Conservation (phyloP, 2,797 vertebrate genomes). For the Erpetoichthys calabaricus region DNA sequence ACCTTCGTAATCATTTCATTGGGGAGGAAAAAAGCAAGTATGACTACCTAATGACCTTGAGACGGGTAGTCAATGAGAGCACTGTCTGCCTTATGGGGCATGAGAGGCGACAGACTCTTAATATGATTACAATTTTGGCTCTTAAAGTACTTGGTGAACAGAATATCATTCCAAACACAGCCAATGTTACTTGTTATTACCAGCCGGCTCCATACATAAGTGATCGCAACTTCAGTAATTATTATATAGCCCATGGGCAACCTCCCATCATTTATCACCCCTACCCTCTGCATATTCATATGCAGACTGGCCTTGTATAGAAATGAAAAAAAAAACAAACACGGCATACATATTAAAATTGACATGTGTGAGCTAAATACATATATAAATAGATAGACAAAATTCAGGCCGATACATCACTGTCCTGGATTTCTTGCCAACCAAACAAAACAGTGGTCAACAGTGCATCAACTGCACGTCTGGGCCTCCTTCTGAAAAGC, state of each 20-base stretch:
- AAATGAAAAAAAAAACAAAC: not conserved
- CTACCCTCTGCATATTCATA: constrained; percentile 63
- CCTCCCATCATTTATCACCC: constrained; percentile 67
- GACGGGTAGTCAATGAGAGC: constrained; percentile 78
- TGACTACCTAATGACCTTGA: constrained; percentile 90
- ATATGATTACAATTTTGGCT: constrained; percentile 88
- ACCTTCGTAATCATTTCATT: constrained; percentile 88
- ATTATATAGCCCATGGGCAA: constrained; percentile 67
- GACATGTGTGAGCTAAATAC: no score
- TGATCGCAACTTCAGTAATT: constrained; percentile 72
- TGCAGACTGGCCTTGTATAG: constrained; percentile 67
- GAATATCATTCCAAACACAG: constrained; percentile 80
- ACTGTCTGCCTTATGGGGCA: constrained; percentile 89
- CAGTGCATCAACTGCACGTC: no score
- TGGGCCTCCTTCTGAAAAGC: no score
- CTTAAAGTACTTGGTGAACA: constrained; percentile 86
- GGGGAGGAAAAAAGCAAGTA: constrained; percentile 95
- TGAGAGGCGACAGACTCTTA: constrained; percentile 78
- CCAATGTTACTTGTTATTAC: constrained; percentile 87
- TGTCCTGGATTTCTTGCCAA: no score
- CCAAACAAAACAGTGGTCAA: no score
- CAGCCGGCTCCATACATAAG: constrained; percentile 82
- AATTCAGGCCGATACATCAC: no score
- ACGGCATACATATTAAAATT: no score
- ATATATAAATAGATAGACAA: no score